phyloP scores from a whole-genome alignment of 2,888 invertebrate genomes.

The Nephrotoma appendiculata region DNA sequence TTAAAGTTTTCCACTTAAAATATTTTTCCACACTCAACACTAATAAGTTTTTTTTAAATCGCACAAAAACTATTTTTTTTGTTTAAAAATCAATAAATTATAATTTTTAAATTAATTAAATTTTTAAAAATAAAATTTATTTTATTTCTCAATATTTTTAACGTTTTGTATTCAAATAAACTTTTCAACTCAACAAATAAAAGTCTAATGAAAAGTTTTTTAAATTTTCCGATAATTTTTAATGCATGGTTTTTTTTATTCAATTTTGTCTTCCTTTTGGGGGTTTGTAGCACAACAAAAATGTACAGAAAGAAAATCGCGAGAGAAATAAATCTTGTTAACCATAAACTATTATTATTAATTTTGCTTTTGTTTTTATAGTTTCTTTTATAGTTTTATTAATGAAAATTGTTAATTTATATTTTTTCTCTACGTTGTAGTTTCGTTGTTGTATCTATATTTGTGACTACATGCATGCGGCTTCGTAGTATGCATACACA shows the following conservation, averaged over 20 bases:
- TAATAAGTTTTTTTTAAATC: background rate
- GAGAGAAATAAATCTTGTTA: background rate
- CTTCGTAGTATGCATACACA: background rate
- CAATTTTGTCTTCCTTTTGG: background rate
- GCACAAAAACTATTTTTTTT: background rate
- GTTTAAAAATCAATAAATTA: background rate
- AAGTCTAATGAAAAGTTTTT: background rate
- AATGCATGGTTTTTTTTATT: background rate
- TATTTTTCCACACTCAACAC: background rate
- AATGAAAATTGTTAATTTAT: background rate
- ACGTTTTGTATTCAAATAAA: background rate
- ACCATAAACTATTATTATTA: background rate
- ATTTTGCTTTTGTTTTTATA: background rate
- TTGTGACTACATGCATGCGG: background rate
- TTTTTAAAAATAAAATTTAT: background rate
- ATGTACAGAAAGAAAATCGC: background rate
- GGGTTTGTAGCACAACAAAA: background rate
- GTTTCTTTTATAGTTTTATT: background rate
- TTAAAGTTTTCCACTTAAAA: background rate
- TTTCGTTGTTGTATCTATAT: background rate
- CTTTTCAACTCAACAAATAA: background rate
- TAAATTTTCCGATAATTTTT: background rate
- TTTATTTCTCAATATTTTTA: background rate
- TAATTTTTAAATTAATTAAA: background rate
- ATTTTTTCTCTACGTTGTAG: background rate